A percentile compares a stretch with the other conserved stretches of the same genome.
phyloP scores from a whole-genome alignment of 2,888 invertebrate species.

The Orchesella flavescens region DNA sequence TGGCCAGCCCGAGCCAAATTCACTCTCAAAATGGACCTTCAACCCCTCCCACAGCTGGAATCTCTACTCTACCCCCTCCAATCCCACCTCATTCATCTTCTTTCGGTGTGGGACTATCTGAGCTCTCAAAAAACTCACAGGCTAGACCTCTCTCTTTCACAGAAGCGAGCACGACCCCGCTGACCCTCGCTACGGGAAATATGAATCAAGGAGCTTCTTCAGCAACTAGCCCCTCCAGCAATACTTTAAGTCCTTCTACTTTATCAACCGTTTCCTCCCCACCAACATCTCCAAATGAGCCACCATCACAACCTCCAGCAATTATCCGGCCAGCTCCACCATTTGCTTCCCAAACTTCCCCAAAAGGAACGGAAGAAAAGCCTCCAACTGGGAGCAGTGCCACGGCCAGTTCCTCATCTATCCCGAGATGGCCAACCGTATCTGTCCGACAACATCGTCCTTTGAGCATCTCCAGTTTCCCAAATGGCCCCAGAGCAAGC shows the following conservation, averaged over 20 bases:
- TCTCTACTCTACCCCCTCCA: not conserved
- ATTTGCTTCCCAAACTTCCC: slow-evolving; percentile 7
- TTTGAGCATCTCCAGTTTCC: slow-evolving; percentile 66
- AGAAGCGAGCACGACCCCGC: not conserved
- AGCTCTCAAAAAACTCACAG: slow-evolving; percentile 9
- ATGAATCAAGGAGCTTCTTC: not conserved
- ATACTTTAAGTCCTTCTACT: slow-evolving; percentile 34
- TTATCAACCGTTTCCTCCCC: slow-evolving; percentile 22
- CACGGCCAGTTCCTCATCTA: slow-evolving; percentile 10
- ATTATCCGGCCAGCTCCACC: not conserved
- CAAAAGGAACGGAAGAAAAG: slow-evolving; percentile 27
- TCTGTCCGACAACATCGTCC: slow-evolving; percentile 67
- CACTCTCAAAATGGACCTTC: slow-evolving; percentile 16
- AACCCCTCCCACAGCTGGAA: not conserved
- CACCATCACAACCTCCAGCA: not conserved
- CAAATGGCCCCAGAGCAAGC: slow-evolving; percentile 45
- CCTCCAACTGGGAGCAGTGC: slow-evolving; percentile 7
- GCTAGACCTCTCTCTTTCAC: slow-evolving; percentile 12
- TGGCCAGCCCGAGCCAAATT: slow-evolving; percentile 63
- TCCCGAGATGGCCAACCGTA: slow-evolving; percentile 69
- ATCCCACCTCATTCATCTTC: slow-evolving; percentile 11
- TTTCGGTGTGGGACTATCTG: slow-evolving; percentile 42
- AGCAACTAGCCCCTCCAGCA: slow-evolving; percentile 20
- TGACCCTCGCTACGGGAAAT: slow-evolving; percentile 22
- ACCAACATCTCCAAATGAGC: slow-evolving; percentile 6